Percentiles rank a stretch among this genome's conserved stretches.
Conservation (phyloP, 1,140 invertebrate species). For the Bombus superbus region DNA sequence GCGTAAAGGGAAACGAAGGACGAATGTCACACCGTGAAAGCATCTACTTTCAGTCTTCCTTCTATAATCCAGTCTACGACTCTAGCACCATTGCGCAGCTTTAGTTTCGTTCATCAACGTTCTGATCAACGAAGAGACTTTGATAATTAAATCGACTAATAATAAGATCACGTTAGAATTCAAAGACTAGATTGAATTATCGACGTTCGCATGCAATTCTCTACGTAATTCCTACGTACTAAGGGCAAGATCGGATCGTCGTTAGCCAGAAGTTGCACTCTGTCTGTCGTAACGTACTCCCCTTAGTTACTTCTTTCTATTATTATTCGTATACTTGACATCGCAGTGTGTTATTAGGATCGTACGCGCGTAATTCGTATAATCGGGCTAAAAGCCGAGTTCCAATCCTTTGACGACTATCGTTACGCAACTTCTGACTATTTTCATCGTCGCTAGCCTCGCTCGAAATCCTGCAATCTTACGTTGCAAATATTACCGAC, state of each 20-base stretch:
- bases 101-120: slow-evolving; percentile 36
- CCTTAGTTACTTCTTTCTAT: background rate
- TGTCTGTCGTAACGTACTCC: background rate
- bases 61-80: slow-evolving; percentile 73
- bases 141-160: slow-evolving; percentile 62
- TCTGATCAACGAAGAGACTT: slow-evolving; percentile 37
- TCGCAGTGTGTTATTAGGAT: background rate
- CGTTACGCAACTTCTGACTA: slow-evolving; percentile 15
- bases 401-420: background rate
- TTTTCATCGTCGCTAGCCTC: background rate
- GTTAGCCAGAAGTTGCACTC: slow-evolving; percentile 40
- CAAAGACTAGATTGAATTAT: slow-evolving; percentile 68
- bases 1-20: slow-evolving; percentile 52
- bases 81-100: slow-evolving; percentile 74
- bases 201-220: slow-evolving; percentile 66
- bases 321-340: background rate
- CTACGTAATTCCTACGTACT: slow-evolving; percentile 54
- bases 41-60: slow-evolving; percentile 77
- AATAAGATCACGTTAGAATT: slow-evolving; percentile 62
- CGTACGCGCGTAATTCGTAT: background rate
- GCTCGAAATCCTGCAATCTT: background rate
- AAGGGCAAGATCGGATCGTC: slow-evolving; percentile 29
- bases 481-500: background rate
- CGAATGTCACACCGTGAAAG: slow-evolving; percentile 58
- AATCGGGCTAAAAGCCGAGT: background rate